Evolutionary conservation across 2,113 vertebrate genomes (phyloP).

Genomic region (Columbina picui): DNA sequence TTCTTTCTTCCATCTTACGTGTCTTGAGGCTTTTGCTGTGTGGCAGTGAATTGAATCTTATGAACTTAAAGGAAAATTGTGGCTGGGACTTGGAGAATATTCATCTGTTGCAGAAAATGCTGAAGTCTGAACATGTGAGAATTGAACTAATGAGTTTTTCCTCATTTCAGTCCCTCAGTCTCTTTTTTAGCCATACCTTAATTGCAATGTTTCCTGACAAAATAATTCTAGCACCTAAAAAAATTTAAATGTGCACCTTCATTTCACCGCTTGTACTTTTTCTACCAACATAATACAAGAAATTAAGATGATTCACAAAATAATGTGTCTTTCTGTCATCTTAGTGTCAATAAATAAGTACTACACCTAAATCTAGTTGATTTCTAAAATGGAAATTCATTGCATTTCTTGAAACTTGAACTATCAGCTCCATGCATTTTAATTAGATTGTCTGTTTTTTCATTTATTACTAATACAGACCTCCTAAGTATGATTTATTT

Average conservation of each 20-base stretch:
- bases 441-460: slow-evolving; percentile 79
- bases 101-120: slow-evolving; percentile 56
- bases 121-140: slow-evolving; percentile 50
- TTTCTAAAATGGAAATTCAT: slow-evolving; percentile 70
- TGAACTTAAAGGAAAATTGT: slow-evolving; percentile 54
- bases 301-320: slow-evolving; percentile 9
- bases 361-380: slow-evolving; percentile 14
- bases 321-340: neutral
- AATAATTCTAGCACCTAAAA: neutral
- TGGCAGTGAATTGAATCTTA: slow-evolving; percentile 14
- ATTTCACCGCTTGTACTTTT: neutral
- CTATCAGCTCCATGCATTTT: slow-evolving; percentile 77
- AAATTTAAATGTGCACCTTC: neutral
- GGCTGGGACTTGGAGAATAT: slow-evolving; percentile 28
- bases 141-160: slow-evolving; percentile 37
- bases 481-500: slow-evolving; percentile 90
- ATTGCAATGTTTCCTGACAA: slow-evolving; percentile 17
- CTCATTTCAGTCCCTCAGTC: neutral
- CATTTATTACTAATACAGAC: slow-evolving; percentile 84
- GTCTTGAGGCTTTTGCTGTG: slow-evolving; percentile 45
- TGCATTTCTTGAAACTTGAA: slow-evolving; percentile 76
- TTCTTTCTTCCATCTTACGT: neutral
- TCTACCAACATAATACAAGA: neutral
- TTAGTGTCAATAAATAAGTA: slow-evolving; percentile 27
- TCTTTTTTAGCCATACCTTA: slow-evolving; percentile 41